These are phyloP conservation scores for Chaenogobius annularis DNA, from an alignment of 2,113 vertebrate species.

Conservation along the genomic window DNA sequence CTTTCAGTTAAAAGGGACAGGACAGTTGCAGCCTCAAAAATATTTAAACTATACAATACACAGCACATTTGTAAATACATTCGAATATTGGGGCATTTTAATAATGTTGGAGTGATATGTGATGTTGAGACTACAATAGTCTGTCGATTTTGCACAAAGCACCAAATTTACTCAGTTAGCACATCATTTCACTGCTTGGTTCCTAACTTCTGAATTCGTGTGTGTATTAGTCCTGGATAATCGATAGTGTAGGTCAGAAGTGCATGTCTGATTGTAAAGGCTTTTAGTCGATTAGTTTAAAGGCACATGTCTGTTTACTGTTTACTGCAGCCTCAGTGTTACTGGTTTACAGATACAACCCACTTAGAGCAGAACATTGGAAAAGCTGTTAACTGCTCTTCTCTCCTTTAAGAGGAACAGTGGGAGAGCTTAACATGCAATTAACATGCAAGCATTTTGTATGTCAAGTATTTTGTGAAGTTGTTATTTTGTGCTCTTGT, in stretches of 20 bases:
- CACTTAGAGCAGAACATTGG: not conserved
- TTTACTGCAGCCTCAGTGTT: not conserved
- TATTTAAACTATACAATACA: no score
- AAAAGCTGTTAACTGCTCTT: constrained; percentile 1
- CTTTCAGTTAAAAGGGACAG: not conserved
- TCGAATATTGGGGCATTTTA: no score
- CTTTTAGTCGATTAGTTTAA: not conserved
- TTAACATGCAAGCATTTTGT: no score
- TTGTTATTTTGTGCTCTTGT: no score
- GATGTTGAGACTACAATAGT: no score
- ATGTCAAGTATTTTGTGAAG: no score
- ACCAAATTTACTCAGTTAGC: no score
- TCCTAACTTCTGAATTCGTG: not conserved
- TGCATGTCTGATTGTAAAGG: not conserved
- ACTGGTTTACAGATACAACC: not conserved
- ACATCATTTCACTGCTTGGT: not conserved
- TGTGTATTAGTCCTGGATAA: not conserved
- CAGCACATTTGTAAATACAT: no score
- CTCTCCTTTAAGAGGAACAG: not conserved
- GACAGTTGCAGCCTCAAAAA: no score
- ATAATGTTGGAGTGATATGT: no score
- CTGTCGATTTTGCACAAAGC: no score
- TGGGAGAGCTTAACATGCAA: not conserved
- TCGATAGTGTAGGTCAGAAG: not conserved
- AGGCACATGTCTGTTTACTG: not conserved